phyloP scores from a whole-genome alignment of 2,888 invertebrate species.

The Aleiodes testaceus region DNA sequence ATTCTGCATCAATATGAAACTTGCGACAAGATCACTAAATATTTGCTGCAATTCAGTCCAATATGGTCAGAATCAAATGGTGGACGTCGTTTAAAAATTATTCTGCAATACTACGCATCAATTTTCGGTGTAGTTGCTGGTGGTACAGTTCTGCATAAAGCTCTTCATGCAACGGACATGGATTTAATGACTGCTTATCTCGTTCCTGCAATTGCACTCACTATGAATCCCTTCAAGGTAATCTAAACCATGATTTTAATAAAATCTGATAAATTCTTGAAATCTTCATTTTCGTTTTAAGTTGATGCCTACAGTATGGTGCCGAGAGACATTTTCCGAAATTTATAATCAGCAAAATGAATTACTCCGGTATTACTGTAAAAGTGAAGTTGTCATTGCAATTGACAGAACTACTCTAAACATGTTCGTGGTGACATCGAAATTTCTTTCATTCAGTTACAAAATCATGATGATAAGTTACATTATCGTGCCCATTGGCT shows the following conservation, averaged over 20 bases:
- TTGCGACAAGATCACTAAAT: neutral
- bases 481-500: neutral
- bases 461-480: slow-evolving; percentile 1
- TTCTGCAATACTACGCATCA: slow-evolving; percentile 5
- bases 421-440: neutral
- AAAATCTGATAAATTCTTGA: too few relatives aligned
- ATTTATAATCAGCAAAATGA: neutral
- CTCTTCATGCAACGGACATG: neutral
- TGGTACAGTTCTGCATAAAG: neutral
- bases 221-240: slow-evolving; percentile 1
- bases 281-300: neutral
- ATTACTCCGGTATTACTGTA: neutral
- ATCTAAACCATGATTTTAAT: neutral
- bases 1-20: neutral
- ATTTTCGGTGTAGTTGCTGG: neutral
- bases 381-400: neutral
- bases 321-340: neutral
- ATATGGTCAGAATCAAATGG: neutral
- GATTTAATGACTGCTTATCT: neutral
- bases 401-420: neutral
- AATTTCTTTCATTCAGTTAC: neutral
- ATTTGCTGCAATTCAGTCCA: neutral
- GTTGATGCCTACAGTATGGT: slow-evolving; percentile 4
- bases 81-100: neutral
- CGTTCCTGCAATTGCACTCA: neutral